Base-by-base conservation (phyloP, 1,140 invertebrate species). In the Drosophila fuyamai region DNA sequence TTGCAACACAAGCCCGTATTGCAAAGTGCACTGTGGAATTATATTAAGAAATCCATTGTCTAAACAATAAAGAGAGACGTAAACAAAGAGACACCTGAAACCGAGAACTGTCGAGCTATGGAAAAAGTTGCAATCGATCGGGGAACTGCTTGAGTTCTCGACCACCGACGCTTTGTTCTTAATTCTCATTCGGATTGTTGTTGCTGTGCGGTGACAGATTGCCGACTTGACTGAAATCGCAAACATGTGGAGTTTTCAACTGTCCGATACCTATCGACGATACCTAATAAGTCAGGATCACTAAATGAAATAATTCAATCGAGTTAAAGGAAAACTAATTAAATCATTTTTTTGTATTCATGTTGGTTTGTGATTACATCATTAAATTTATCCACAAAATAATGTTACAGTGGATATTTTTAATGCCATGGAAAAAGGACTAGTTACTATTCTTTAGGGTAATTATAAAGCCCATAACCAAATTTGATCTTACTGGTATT, bases 61-160 rank as follows among this genome's bases (percentile, higher is more conserved):
- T 12, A 59, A 63, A 46, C 18, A 56, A 63, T 46, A 51, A 35
- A 53, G 14, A 44, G 13, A 61, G 32, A 35, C 29, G 32, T 32
- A 61, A 62, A 56, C 59, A 48, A 18, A 59, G 10, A 50, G 47
- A n/a, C 46, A 68, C 44, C 43, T 35, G 56, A 60, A 29, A 50
- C 62, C 29, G 40, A 36, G 47, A 13, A 41, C 38, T 48, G 53
- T n/a, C 38, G 16, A 46, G 35, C 16, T 12, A 40, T 23, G 76
- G 36, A 59, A 23, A 59, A 23, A 68, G 60, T 74, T 82, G 48
- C 68, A 68, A 82, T 73, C 23, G 54, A 76, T 57, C 16, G 54
- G 4, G 38, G 1, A 55, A 27, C 47, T 29, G 35, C 35, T 4
- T 32, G 1, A 32, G 29, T 51, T 58, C 29, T 29, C 43, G 13